Evolutionary conservation across 30 jellyfish, hydroid and myxozoan genomes (phyloP), one percentile per base, ranked within the genome.

Genomic region (Turritopsis rubra): DNA sequence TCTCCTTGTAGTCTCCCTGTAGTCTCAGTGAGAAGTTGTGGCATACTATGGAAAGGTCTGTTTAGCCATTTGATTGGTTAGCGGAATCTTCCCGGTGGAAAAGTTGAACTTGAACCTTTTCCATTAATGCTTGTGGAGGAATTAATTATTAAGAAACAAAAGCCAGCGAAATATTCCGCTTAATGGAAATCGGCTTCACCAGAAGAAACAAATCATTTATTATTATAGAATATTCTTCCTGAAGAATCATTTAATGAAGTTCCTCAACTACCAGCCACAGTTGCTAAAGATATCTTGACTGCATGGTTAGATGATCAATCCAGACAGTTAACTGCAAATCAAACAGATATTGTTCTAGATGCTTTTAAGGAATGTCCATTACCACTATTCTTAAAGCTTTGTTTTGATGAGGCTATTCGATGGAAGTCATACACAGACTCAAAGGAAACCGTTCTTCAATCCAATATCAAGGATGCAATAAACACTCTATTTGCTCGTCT

Each of bases 391-490:
- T 85, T 91, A 29, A 91, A 86, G 65, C 88, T 91, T 1, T 86
- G 91, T 1, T 91, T 86, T 80, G 97, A 91, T 31, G 91, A 91
- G 73, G 97, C 97, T 1, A 72, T 74, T 16, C 72, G 94, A 21
- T 91, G 97, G 97, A 91, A 86, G 53, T 91, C 97, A 0, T 91
- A 86, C 79, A 27, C 86, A 13, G 76, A 86, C 0, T 27, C 68
- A 24, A 85, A 70, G 13, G 90, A 87, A 18, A 66, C 89, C 9
- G 75, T 81, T 18, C 88, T 91, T 29, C 77, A 91, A 53, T 52
- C 75, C 28, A 75, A 84, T 68, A 78, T 91, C 29, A 91, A 85
- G 60, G 95, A 84, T 26, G 79, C 97, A 7, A 91, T 91, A 60
- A 91, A 89, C 71, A 23, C 65, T 20, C 81, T 91, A 71, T 86